Percentiles rank a stretch among this genome's conserved stretches.
phyloP scores from a whole-genome alignment of 2,797 vertebrate genomes.

The Pyrrhura leucotis region DNA sequence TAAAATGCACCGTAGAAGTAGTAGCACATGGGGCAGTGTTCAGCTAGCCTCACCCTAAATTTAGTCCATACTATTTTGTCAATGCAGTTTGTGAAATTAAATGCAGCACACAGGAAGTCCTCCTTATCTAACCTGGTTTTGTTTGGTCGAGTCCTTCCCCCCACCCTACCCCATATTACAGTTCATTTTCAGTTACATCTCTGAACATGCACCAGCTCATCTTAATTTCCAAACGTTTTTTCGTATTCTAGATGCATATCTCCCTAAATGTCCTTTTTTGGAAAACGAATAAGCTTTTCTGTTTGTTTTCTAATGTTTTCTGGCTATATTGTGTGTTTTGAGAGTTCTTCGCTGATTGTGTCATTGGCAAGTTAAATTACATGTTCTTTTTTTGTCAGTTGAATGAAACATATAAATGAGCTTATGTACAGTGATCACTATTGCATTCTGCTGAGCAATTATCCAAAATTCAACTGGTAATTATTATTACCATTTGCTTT shows the following conservation, averaged over 20 bases:
- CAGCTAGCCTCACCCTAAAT: not conserved
- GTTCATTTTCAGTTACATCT: not conserved
- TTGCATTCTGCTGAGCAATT: constrained; percentile 28
- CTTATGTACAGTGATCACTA: not conserved
- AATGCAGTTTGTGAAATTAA: not conserved
- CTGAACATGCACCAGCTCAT: not conserved
- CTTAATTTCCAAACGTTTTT: not conserved
- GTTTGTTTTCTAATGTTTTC: not conserved
- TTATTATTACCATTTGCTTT: constrained; percentile 48
- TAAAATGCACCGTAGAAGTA: not conserved
- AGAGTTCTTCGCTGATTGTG: not conserved
- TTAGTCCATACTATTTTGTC: not conserved
- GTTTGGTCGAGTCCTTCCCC: not conserved
- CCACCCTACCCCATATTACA: not conserved
- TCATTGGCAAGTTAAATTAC: not conserved
- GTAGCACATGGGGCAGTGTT: not conserved
- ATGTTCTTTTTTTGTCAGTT: not conserved
- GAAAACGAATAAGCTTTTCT: not conserved
- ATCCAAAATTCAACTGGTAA: constrained; percentile 23
- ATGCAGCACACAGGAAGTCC: not conserved
- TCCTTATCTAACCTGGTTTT: not conserved
- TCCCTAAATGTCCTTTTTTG: not conserved
- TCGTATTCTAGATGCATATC: not conserved
- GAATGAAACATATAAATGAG: not conserved
- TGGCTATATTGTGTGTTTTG: not conserved